These are phyloP conservation scores for Epirrita christyi DNA, from an alignment of 2,888 invertebrate species.

Conservation along the genomic window DNA sequence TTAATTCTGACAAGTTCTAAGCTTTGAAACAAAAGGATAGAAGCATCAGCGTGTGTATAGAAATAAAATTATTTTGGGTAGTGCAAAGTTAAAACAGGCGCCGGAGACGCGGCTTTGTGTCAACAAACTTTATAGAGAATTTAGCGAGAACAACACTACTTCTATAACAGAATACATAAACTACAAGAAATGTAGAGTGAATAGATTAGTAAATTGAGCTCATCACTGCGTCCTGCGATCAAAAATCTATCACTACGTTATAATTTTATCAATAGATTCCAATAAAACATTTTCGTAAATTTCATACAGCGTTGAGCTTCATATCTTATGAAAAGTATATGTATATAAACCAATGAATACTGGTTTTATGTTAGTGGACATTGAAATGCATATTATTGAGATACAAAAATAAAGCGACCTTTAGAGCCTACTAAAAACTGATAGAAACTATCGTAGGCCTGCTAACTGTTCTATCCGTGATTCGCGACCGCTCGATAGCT, in stretches of 20 bases:
- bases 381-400: constrained; percentile 47
- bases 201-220: constrained; percentile 29
- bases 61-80: not conserved
- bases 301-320: constrained; percentile 32
- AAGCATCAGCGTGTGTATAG: too few relatives aligned
- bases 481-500: not conserved
- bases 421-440: constrained; percentile 37
- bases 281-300: constrained; percentile 10
- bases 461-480: constrained; percentile 32
- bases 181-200: constrained; percentile 33
- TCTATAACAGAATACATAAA: constrained; percentile 26
- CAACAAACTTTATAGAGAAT: constrained; percentile 50
- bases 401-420: constrained; percentile 57
- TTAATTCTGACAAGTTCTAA: too few relatives aligned
- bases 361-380: constrained; percentile 56
- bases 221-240: constrained; percentile 36
- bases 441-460: constrained; percentile 55
- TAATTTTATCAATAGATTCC: constrained; percentile 33
- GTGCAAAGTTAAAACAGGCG: not conserved
- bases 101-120: constrained; percentile 13
- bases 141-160: constrained; percentile 38
- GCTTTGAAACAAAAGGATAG: too few relatives aligned
- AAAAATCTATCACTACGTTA: constrained; percentile 38
- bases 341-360: constrained; percentile 51
- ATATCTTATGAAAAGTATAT: constrained; percentile 27